Evolutionary conservation across 30 jellyfish, hydroid and myxozoan species (phyloP).

Genomic region (Aurelia aurita complex sp. Pacific): DNA sequence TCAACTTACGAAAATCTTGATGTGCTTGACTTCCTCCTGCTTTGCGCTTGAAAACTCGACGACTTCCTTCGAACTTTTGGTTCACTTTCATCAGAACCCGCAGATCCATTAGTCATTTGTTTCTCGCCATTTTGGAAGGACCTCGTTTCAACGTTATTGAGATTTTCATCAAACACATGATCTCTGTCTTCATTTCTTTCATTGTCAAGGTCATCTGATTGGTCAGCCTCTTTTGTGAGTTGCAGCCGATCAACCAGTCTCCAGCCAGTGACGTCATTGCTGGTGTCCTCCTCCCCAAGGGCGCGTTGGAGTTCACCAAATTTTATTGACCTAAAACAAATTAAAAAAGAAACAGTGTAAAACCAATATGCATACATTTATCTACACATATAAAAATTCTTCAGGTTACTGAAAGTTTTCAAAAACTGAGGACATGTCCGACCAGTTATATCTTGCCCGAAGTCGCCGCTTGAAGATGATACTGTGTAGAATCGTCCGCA

Average conservation of each 20-base stretch:
- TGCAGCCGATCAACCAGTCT: conserved; percentile 32
- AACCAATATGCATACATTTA: too few species aligned
- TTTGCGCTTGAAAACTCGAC: conserved; percentile 12
- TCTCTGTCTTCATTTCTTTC: too few species aligned
- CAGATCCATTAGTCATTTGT: not conserved
- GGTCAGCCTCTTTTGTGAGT: conserved; percentile 4
- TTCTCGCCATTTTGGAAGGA: conserved; percentile 20
- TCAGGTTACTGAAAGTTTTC: too few species aligned
- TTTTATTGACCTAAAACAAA: conserved; percentile 5
- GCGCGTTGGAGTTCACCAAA: conserved; percentile 57
- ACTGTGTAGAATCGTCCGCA: too few species aligned
- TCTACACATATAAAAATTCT: too few species aligned
- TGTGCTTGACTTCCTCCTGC: conserved; percentile 29
- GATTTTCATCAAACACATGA: conserved; percentile 13
- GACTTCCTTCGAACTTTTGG: conserved; percentile 25
- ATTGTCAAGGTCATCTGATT: conserved; percentile 3
- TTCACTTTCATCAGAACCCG: conserved; percentile 1
- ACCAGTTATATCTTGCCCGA: too few species aligned
- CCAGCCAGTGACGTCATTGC: conserved; percentile 36
- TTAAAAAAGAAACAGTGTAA: not conserved
- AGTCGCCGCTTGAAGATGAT: too few species aligned
- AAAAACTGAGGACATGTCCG: too few species aligned
- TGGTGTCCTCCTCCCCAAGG: conserved; percentile 26
- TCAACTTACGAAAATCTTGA: conserved; percentile 33
- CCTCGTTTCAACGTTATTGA: conserved; percentile 18